These are phyloP conservation scores for Campaea margaritaria DNA, from an alignment of 2,888 invertebrate species.

Conservation along the genomic window DNA sequence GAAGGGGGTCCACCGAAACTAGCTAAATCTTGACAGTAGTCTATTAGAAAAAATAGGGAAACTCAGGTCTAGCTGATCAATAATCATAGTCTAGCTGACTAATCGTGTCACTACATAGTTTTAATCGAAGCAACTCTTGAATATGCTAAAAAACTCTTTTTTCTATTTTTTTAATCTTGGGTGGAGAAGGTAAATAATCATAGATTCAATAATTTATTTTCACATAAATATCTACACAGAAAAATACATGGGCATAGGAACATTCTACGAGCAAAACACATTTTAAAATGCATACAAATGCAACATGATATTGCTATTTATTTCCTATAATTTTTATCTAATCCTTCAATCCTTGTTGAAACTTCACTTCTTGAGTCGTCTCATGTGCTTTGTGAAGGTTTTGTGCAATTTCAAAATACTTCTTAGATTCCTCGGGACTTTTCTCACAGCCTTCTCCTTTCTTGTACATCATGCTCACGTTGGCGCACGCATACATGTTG, in stretches of 20 bases:
- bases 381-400: slow-evolving; percentile 88
- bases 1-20: no score
- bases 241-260: slow-evolving; percentile 7
- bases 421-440: slow-evolving; percentile 88
- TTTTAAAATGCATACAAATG: slow-evolving; percentile 13
- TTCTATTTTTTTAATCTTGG: no score
- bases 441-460: slow-evolving; percentile 93
- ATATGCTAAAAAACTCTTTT: no score
- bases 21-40: no score
- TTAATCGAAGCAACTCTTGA: no score
- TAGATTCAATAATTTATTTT: slow-evolving; percentile 3
- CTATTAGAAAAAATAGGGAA: no score
- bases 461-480: slow-evolving; percentile 94
- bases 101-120: no score
- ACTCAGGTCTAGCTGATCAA: no score
- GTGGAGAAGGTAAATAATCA: not conserved
- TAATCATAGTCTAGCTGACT: no score
- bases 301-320: slow-evolving; percentile 3
- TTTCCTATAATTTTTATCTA: not conserved
- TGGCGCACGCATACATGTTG: slow-evolving; percentile 95
- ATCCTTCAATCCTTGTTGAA: slow-evolving; percentile 82
- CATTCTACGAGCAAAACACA: not conserved
- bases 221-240: slow-evolving; percentile 14
- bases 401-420: slow-evolving; percentile 89
- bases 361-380: slow-evolving; percentile 82